Evolutionary conservation across 2,888 invertebrate genomes (phyloP), one percentile per base, ranked within the genome.

Genomic region (Athalia cordata): DNA sequence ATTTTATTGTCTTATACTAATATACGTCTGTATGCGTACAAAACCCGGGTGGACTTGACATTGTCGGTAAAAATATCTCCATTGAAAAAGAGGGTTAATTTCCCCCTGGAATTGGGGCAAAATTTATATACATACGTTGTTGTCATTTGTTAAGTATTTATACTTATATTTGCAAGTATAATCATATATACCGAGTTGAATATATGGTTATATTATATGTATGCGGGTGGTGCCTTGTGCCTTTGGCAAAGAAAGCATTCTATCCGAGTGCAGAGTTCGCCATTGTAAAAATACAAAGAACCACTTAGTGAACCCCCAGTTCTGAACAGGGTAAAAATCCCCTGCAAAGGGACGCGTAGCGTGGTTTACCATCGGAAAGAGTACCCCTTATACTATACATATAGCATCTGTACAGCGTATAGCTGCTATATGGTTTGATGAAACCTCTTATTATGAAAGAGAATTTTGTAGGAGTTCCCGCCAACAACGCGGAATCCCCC

Each of bases 241-340:
- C 72, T 72, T 72, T 45, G 57, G 45, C 72, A 59, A 15, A 8
- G 47, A 47, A 57, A 72, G 47, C 59, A n/a, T 72, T 72, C 45
- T 59, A 72, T 72, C 45, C 72, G 57, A 72, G 72, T 59, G 29
- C 68, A 68, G 72, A 72, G 72, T 72, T 72, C 59, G 59, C 72
- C 59, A 72, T 72, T 72, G 72, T 72, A 72, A 72, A 59, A 57
- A 57, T 59, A 72, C 72, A 72, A 72, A 72, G 72, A 72, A 72
- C 72, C 72, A 72, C 72, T 72, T 72, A 72, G 72, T 59, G 59
- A 72, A 72, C 72, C 72, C 72, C 57, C 47, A 47, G 57, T 11
- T 62, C 55, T 4, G 3, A 3, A 8, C 55, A 11, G 9, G 8
- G 47, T 59, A 72, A 70, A 72, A 72, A 72, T 72, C 59, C 57